Percentiles rank a stretch among this genome's conserved stretches.
Evolutionary conservation across 1,140 invertebrate genomes (phyloP).

Genomic region (Sinonovacula constricta): DNA sequence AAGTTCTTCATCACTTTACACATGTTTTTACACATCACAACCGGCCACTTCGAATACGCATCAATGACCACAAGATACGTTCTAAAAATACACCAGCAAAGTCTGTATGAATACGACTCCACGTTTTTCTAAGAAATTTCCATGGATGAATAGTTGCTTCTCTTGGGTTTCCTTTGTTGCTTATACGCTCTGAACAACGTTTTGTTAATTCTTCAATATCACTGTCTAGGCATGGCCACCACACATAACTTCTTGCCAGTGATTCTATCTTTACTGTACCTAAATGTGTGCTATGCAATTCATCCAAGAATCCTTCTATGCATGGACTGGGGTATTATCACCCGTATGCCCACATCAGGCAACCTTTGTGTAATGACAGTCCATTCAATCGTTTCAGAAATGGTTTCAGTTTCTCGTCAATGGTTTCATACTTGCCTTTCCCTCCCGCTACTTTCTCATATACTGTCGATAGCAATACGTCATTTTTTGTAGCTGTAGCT

Average conservation of each 20-base stretch:
- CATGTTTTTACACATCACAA: too few species aligned
- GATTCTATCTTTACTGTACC: conserved; percentile 81
- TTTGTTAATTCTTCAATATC: conserved; percentile 78
- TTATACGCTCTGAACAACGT: conserved; percentile 77
- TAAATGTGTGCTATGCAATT: conserved; percentile 79
- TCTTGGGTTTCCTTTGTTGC: conserved; percentile 22
- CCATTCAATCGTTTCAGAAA: conserved; percentile 44
- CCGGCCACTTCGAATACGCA: conserved; percentile 79
- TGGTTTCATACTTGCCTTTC: conserved; percentile 9
- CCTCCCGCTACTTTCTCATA: conserved; percentile 15
- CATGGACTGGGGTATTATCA: conserved; percentile 78
- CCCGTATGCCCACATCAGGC: conserved; percentile 54
- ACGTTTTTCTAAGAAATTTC: conserved; percentile 3
- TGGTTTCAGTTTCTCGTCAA: conserved; percentile 27
- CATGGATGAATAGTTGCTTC: conserved; percentile 13
- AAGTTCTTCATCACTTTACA: conserved; percentile 45
- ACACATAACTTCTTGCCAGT: conserved; percentile 79
- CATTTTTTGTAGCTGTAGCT: conserved; percentile 12
- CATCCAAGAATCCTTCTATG: conserved; percentile 70
- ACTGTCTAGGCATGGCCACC: conserved; percentile 80
- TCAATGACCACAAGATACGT: conserved; percentile 76
- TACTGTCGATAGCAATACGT: conserved; percentile 37
- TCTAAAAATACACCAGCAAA: conserved; percentile 60
- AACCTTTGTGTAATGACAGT: conserved; percentile 51
- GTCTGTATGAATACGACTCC: conserved; percentile 59